These are phyloP conservation scores for Lacanobia wlatinum DNA, from an alignment of 2,888 invertebrate species.

Conservation along the genomic window DNA sequence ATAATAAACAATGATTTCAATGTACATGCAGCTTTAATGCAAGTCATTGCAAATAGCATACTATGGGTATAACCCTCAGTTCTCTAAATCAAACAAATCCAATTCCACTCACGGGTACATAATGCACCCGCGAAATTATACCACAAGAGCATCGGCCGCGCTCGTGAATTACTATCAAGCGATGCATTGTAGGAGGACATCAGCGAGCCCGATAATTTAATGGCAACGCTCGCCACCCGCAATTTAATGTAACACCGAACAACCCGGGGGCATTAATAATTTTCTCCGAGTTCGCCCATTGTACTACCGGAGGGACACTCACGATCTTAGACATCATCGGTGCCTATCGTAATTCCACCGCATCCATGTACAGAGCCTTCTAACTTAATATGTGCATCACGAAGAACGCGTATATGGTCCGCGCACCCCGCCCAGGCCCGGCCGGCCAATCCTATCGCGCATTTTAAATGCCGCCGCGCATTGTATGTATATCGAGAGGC, in stretches of 20 bases:
- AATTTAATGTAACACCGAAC: conserved; percentile 79
- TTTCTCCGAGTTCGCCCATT: conserved; percentile 78
- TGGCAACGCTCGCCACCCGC: conserved; percentile 80
- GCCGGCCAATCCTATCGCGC: conserved; percentile 88
- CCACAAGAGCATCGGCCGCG: conserved; percentile 61
- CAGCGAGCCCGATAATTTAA: conserved; percentile 81
- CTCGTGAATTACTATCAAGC: conserved; percentile 73
- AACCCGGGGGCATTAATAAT: conserved; percentile 81
- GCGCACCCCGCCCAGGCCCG: conserved; percentile 81
- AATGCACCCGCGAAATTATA: conserved; percentile 63
- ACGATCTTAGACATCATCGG: conserved; percentile 84
- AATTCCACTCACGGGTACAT: conserved; percentile 51
- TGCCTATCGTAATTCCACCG: conserved; percentile 85
- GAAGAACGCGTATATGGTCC: conserved; percentile 87
- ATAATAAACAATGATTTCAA: not conserved
- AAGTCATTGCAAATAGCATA: not conserved
- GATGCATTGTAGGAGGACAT: conserved; percentile 68
- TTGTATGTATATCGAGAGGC: conserved; percentile 89
- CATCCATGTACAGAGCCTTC: conserved; percentile 86
- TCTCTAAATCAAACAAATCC: conserved; percentile 51
- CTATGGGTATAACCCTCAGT: conserved; percentile 4
- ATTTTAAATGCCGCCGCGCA: conserved; percentile 85
- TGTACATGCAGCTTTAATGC: not conserved
- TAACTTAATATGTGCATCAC: conserved; percentile 91
- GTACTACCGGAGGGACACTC: conserved; percentile 81